Base-by-base conservation (phyloP, 2,888 invertebrate genomes). In the Noctua fimbriata region DNA sequence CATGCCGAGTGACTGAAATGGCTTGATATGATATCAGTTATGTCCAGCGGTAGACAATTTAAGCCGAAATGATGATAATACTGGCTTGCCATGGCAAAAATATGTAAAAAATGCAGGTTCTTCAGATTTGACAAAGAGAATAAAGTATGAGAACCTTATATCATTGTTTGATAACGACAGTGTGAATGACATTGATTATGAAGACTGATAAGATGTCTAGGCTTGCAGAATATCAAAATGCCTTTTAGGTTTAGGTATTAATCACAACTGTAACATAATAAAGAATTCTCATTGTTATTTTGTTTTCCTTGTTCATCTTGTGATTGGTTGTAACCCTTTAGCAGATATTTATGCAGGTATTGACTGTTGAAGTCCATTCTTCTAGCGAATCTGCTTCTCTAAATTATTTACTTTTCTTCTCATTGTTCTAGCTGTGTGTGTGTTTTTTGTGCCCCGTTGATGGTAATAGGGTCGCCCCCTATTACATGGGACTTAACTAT, bases 101-200 rank as follows among this genome's bases (percentile, higher is more conserved):
- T 18, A 28, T 36, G 12, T 12, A 10, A 36, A 65, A 65, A 65
- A 32, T 36, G 4, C 36, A 36, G 36, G 12, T 12, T 24, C 36
- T 65, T 4, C 49, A 16, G 32, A 75, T 28, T 63, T 41, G 5
- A 28, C 60, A 47, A 60, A 28, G 44, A 1, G 18, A 58, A 76
- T 60, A 32, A 21, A 36, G 21, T 41, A 28, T 28, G 21, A 7
- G 9, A n/a, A 49, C 12, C 24, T 32, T 76, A 7, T 60, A 24
- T 49, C 49, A 80, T 80, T 60, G 28, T 60, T 49, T 41, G 47
- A 28, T 28, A 58, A 1, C 36, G 14, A 55, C n/a, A 44, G 52
- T 36, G 76, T 66, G 47, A 75, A 82, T 75, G 75, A 82, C 82
- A 74, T 82, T 79, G 28, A 82, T 75, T 55, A 28, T 55, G 18